Percentiles rank a stretch among this genome's conserved stretches.
phyloP scores from a whole-genome alignment of 2,113 vertebrate species.

The Apus apus region DNA sequence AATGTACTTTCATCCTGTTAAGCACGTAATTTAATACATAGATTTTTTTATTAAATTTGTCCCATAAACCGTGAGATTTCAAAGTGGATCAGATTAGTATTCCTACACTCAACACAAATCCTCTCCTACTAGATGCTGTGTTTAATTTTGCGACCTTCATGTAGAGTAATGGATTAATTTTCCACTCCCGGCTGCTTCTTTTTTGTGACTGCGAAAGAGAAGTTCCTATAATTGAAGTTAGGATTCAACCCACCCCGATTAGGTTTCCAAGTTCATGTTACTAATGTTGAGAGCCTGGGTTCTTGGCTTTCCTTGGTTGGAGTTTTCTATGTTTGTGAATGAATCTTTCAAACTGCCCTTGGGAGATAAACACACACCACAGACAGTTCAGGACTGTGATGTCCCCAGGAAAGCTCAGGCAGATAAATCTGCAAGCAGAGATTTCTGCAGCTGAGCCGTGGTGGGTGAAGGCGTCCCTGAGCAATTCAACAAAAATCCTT shows the following conservation, averaged over 20 bases:
- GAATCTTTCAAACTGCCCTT: not conserved
- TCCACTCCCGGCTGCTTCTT: not conserved
- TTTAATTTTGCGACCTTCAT: not conserved
- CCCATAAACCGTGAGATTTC: not conserved
- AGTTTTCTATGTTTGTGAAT: not conserved
- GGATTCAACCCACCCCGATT: not conserved
- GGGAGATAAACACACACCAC: not conserved
- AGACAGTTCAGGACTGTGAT: not conserved
- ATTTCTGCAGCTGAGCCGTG: not conserved
- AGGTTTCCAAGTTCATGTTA: not conserved
- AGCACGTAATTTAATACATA: not conserved
- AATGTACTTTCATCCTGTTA: not conserved
- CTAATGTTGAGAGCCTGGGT: not conserved
- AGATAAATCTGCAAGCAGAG: not conserved
- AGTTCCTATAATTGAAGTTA: not conserved
- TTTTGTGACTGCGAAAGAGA: not conserved
- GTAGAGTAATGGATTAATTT: rapidly evolving
- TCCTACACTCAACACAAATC: not conserved
- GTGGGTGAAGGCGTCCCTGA: not conserved
- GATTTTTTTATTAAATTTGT: not conserved
- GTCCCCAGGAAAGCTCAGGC: not conserved
- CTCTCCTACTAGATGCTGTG: not conserved
- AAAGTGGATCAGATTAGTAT: not conserved
- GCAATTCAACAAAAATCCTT: not conserved
- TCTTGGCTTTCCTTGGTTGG: not conserved